Evolutionary conservation across 2,888 invertebrate species (phyloP).

Genomic region (Alviniconcha strummeri): DNA sequence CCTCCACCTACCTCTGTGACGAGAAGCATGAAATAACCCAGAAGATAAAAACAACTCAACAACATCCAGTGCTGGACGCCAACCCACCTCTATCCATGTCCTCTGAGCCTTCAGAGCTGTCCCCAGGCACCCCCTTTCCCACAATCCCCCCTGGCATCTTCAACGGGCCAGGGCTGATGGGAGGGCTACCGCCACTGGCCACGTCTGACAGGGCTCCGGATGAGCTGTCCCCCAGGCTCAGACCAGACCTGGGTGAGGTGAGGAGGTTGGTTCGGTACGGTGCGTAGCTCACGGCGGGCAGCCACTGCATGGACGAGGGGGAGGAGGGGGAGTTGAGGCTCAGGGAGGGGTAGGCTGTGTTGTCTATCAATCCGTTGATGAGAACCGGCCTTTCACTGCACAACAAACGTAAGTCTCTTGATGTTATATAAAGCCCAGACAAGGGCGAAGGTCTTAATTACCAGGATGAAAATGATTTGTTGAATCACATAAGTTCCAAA

Average conservation of each 20-base stretch:
- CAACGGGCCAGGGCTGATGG: conserved; percentile 19
- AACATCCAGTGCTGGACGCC: too few relatives aligned
- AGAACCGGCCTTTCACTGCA: conserved; percentile 23
- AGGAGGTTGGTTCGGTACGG: background rate
- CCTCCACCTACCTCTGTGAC: too few relatives aligned
- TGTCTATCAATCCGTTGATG: conserved; percentile 28
- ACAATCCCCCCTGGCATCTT: background rate
- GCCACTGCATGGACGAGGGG: conserved; percentile 6
- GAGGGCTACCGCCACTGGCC: conserved; percentile 22
- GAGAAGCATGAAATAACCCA: too few relatives aligned
- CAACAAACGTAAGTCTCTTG: too few relatives aligned
- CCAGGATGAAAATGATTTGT: too few relatives aligned
- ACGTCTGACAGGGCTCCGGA: conserved; percentile 7
- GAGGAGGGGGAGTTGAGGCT: conserved; percentile 1
- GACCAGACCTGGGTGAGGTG: background rate
- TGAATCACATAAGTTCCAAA: too few relatives aligned
- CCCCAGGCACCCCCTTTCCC: conserved; percentile 12
- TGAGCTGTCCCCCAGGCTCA: conserved; percentile 8
- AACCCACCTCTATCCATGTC: conserved; percentile 28
- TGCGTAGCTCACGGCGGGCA: background rate
- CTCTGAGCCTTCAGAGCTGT: conserved; percentile 30
- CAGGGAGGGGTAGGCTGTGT: background rate
- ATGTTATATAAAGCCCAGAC: too few relatives aligned
- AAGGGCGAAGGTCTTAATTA: too few relatives aligned
- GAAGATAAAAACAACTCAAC: too few relatives aligned